Base-by-base conservation (phyloP, 2,113 vertebrate species). In the Zosterops borbonicus region DNA sequence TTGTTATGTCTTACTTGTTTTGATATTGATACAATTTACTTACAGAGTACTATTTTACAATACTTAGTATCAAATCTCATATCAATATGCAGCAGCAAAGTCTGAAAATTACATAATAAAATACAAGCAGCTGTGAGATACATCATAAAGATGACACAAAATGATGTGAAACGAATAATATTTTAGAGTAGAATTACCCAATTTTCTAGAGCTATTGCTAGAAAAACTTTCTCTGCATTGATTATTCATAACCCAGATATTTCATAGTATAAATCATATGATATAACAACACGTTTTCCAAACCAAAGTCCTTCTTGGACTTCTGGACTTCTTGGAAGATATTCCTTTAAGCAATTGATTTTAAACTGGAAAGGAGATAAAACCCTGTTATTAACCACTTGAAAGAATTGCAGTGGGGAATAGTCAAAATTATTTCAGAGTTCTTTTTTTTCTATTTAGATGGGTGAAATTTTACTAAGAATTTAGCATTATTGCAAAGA, bases 71-170 rank as follows among this genome's bases (percentile, higher is more conserved):
- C 50, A 76, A 93, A 83, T 86, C 3, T 1, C n/a, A 67, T 65
- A 77, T 94, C 82, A 52, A 77, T 76, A 73, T 80, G 65, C 8
- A 75, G 39, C 31, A 75, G 59, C 42, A 79, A 82, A 75, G 25
- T 79, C 67, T 75, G 64, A 94, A 92, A 91, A 76, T 58, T 19
- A 63, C 63, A 35, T 64, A 23, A 59, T 88, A 91, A 96, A 93
- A 85, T 46, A 37, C 19, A 62, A 64, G 52, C 0, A 14, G 4
- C 55, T 73, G 22, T 86, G 80, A 92, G 28, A 49, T 87, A 24
- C 20, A 75, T 89, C 46, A 68, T 85, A 83, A 89, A 47, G 20
- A 63, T 53, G 60, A 37, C 29, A 75, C 4, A 74, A 86, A 95
- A 35, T 74, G 3, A 50, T 74, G 49, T 17, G 37, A 73, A 88